Percentiles rank a stretch among this genome's conserved stretches.
phyloP scores from a whole-genome alignment of 2,888 invertebrate genomes.

The Metellina segmentata region DNA sequence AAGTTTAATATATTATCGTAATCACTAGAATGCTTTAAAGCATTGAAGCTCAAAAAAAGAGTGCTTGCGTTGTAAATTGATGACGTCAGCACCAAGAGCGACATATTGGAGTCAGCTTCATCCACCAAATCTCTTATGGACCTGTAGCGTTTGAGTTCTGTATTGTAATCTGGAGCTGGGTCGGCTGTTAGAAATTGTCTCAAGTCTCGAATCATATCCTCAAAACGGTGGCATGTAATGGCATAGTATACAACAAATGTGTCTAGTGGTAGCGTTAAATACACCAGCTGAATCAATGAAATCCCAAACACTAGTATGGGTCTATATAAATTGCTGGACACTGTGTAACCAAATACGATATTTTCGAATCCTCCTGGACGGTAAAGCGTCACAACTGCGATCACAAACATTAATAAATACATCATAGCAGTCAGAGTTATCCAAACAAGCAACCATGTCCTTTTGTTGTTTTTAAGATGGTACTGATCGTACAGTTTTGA shows the following conservation, averaged over 20 bases:
- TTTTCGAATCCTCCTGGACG: no score
- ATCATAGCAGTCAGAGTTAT: neutral
- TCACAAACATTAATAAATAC: neutral
- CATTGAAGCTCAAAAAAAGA: neutral
- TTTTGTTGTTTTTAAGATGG: neutral
- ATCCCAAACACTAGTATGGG: no score
- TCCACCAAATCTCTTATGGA: neutral
- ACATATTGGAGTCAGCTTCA: conserved; percentile 1
- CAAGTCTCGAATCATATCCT: neutral
- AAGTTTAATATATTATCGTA: neutral
- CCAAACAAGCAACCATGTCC: neutral
- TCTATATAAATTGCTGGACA: no score
- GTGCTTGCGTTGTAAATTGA: neutral
- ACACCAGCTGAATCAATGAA: no score
- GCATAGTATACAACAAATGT: neutral
- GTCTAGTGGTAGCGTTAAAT: neutral
- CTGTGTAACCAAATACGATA: no score
- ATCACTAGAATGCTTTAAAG: neutral
- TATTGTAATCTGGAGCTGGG: neutral
- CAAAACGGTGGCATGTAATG: neutral
- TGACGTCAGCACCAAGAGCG: neutral
- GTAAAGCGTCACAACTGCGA: neutral
- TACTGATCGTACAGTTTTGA: neutral
- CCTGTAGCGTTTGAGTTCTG: neutral
- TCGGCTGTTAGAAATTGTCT: neutral